Evolutionary conservation across 2,113 vertebrate genomes (phyloP).

Genomic region (Geothlypis trichas): DNA sequence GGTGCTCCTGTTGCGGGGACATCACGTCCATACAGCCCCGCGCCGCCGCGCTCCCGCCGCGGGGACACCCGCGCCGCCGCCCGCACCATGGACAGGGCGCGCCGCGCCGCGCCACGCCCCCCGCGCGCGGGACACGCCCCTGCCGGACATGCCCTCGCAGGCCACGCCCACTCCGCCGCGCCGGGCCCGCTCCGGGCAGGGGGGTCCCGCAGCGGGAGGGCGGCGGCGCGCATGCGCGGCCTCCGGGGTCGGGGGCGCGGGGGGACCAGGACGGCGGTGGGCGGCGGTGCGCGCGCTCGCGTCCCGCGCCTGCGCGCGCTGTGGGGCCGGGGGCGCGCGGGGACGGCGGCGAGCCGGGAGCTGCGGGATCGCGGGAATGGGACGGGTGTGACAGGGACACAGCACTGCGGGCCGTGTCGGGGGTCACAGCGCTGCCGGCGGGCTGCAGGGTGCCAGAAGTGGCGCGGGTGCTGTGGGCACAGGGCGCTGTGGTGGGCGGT

Average conservation of each 20-base stretch:
- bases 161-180: background rate
- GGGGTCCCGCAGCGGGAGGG: too few relatives aligned
- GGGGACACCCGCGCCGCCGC: background rate
- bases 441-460: rapidly evolving
- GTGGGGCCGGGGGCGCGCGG: background rate
- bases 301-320: background rate
- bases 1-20: slow-evolving; percentile 78
- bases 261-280: too few relatives aligned
- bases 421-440: background rate
- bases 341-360: too few relatives aligned
- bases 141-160: rapidly evolving
- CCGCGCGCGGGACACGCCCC: background rate
- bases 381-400: too few relatives aligned
- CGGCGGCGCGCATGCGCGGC: background rate
- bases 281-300: background rate
- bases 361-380: rapidly evolving
- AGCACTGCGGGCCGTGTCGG: rapidly evolving
- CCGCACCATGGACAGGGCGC: slow-evolving; percentile 21
- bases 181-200: rapidly evolving
- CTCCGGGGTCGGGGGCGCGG: rapidly evolving
- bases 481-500: rapidly evolving
- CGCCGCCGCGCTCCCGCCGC: background rate
- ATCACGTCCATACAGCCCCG: slow-evolving; percentile 75
- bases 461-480: rapidly evolving
- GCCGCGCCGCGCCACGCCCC: background rate